These are phyloP conservation scores for Volucella inflata DNA, from an alignment of 2,888 invertebrate genomes.

Conservation along the genomic window DNA sequence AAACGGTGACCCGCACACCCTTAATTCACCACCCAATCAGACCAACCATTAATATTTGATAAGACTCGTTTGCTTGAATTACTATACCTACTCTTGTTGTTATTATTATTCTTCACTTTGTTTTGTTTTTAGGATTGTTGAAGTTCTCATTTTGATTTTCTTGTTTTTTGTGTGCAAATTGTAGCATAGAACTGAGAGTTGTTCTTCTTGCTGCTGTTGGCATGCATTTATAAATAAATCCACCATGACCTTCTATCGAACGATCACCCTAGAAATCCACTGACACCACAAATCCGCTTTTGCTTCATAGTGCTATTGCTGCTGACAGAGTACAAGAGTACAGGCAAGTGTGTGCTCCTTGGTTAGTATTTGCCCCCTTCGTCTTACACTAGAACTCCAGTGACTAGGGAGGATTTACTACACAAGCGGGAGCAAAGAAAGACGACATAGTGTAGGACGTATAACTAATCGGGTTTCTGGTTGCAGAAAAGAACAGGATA, in stretches of 20 bases:
- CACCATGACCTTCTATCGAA: conserved; percentile 79
- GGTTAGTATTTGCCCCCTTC: conserved; percentile 12
- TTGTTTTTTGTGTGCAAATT: conserved; percentile 35
- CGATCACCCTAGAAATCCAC: conserved; percentile 80
- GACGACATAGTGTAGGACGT: conserved; percentile 48
- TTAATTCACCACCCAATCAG: conserved; percentile 23
- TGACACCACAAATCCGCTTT: conserved; percentile 77
- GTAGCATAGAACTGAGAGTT: conserved; percentile 57
- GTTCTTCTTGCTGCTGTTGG: conserved; percentile 43
- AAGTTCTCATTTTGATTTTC: neutral
- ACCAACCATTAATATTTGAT: conserved; percentile 57
- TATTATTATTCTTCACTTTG: conserved; percentile 5
- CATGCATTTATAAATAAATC: conserved; percentile 73
- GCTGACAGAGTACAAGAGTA: too few species aligned
- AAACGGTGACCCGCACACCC: neutral
- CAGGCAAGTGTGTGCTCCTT: conserved; percentile 30
- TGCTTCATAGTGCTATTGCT: conserved; percentile 49
- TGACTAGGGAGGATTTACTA: neutral
- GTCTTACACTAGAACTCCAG: too few species aligned
- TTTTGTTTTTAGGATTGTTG: conserved; percentile 10
- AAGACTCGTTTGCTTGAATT: conserved; percentile 35
- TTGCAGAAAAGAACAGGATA: neutral
- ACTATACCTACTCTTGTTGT: neutral
- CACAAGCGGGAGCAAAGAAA: conserved; percentile 13
- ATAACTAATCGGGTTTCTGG: conserved; percentile 60